phyloP scores from a whole-genome alignment of 2,113 vertebrate genomes.

The Xenopus laevis region DNA sequence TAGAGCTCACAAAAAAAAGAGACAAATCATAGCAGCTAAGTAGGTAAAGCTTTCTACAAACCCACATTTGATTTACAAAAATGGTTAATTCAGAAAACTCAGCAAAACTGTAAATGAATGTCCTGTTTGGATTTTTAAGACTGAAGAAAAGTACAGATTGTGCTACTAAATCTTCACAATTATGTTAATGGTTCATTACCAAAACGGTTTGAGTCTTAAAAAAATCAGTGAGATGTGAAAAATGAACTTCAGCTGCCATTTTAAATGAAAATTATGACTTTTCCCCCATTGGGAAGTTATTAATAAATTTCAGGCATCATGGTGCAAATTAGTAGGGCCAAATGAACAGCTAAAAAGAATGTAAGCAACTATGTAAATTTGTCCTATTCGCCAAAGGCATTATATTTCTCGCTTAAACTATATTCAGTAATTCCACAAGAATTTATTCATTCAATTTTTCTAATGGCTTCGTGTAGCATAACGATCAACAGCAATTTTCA shows the following conservation, averaged over 20 bases:
- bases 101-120: no score
- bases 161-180: constrained; percentile 20
- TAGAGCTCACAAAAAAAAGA: no score
- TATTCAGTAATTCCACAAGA: constrained; percentile 22
- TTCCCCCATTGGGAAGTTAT: not conserved
- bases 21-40: no score
- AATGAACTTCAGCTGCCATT: not conserved
- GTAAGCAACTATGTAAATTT: constrained; percentile 5
- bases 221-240: not conserved
- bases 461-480: not conserved
- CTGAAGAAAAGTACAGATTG: constrained; percentile 12
- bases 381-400: constrained; percentile 2
- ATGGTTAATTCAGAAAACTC: no score
- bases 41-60: no score
- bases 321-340: not conserved
- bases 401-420: constrained; percentile 19
- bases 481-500: not conserved
- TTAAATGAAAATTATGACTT: not conserved
- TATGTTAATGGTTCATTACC: constrained; percentile 13
- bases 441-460: not conserved
- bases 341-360: constrained; percentile 16
- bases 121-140: no score
- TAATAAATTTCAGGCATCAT: constrained; percentile 8
- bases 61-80: no score
- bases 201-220: constrained; percentile 3